Evolutionary conservation across 2,113 vertebrate genomes (phyloP), one percentile per base, ranked within the genome.

Genomic region (Camelus dromedarius): DNA sequence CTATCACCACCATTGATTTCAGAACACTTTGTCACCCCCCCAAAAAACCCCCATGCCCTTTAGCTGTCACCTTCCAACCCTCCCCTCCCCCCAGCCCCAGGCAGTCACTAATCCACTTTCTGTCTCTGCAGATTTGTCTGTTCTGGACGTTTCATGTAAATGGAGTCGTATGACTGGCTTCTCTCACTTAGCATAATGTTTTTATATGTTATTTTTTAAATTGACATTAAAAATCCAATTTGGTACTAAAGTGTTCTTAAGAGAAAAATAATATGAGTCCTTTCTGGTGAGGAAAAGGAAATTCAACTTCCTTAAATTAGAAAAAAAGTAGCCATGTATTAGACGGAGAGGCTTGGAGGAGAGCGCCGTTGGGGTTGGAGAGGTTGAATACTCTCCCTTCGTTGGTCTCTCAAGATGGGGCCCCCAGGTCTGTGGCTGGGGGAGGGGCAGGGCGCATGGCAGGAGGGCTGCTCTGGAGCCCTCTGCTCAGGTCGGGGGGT

Each of bases 351-450:
- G 50, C 26, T 6, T 9, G 13, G 64, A 3, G 1, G 19, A 3
- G 64, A 28, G 1, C 0, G 10, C 5, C 0, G 1, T 10, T n/a
- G 30, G 26, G 12, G 54, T 7, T 26, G 4, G 28, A 22, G 54
- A 19, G 76, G 3, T 56, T 35, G 20, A 2, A 13, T 89, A 28
- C 50, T 48, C 16, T 52, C 6, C 16, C 32, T 46, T 32, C 0
- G 4, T 6, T 42, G 3, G 73, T 54, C n/a, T 66, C 32, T 48
- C n/a, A 24, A 35, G 56, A 20, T 0, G 2, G 4, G n/a, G 28
- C 42, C 73, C 7, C 28, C 12, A 3, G 42, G 28, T 12, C 5
- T 8, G 66, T 11, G 42, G 20, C 42, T 2, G 15, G 6, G 30
- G 58, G 28, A 26, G 38, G 18, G 26, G 19, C 1, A 28, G 30